Evolutionary conservation across 2,797 vertebrate species (phyloP).

Genomic region (Clamator glandarius): DNA sequence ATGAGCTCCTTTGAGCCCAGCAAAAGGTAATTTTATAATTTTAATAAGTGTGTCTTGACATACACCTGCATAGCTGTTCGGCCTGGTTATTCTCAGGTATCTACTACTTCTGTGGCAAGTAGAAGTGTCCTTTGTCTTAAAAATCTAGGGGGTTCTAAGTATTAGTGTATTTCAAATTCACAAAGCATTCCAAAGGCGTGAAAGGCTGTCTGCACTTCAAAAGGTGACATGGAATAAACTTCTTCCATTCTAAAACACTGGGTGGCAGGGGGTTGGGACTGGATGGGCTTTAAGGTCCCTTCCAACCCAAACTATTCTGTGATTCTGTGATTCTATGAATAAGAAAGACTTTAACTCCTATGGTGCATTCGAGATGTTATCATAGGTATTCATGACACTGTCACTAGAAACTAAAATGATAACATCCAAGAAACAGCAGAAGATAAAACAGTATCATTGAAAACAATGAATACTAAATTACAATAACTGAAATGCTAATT

Average conservation of each 20-base stretch:
- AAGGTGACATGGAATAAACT: background rate
- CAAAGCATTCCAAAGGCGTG: background rate
- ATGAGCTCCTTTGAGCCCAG: background rate
- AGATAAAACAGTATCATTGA: background rate
- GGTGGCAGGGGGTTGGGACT: no score
- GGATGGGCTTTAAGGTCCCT: no score
- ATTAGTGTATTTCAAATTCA: background rate
- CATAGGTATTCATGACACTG: background rate
- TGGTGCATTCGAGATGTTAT: background rate
- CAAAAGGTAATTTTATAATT: background rate
- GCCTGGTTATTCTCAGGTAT: background rate
- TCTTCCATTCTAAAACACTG: background rate
- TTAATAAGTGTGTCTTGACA: background rate
- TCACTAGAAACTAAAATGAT: background rate
- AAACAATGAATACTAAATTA: background rate
- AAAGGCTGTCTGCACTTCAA: background rate
- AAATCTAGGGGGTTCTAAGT: background rate
- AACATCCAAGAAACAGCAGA: background rate
- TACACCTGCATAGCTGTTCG: background rate
- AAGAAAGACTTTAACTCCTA: background rate
- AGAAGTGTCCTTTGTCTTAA: background rate
- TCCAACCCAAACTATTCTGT: no score
- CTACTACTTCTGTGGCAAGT: background rate
- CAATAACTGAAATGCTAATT: background rate
- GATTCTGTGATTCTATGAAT: no score